Conservation (phyloP, 2,888 invertebrate species). For the Catocala sponsa region DNA sequence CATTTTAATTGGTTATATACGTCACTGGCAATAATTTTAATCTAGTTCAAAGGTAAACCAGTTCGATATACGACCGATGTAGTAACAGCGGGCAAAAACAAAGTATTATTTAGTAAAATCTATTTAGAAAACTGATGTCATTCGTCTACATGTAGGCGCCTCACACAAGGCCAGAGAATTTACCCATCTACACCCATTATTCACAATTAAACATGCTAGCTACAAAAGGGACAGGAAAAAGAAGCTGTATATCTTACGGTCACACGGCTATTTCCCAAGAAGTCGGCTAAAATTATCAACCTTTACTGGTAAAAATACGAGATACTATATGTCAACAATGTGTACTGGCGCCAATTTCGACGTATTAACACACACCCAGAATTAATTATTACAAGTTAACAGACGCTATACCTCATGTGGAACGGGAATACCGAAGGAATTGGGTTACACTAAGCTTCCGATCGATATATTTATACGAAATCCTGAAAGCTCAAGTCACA, state of each 20-base stretch:
- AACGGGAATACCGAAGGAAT: constrained; percentile 66
- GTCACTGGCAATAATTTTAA: constrained; percentile 18
- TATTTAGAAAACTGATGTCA: constrained; percentile 87
- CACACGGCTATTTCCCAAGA: constrained; percentile 30
- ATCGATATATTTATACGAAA: constrained; percentile 84
- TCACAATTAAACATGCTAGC: constrained; percentile 52
- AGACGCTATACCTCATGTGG: constrained; percentile 49
- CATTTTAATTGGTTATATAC: background rate
- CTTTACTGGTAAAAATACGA: constrained; percentile 33
- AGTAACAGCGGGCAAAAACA: constrained; percentile 55
- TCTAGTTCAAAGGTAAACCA: constrained; percentile 45
- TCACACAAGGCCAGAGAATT: constrained; percentile 70
- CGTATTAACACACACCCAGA: constrained; percentile 25
- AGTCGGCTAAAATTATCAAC: constrained; percentile 16
- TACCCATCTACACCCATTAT: constrained; percentile 56
- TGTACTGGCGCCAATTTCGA: constrained; percentile 42
- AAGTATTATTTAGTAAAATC: constrained; percentile 68
- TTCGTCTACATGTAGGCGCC: constrained; percentile 70
- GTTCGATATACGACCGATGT: constrained; percentile 22
- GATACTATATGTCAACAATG: constrained; percentile 72
- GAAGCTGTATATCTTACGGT: constrained; percentile 19
- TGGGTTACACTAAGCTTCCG: constrained; percentile 78
- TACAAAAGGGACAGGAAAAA: constrained; percentile 28
- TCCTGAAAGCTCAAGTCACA: constrained; percentile 83
- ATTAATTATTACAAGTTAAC: constrained; percentile 41